Evolutionary conservation across 2,113 vertebrate species (phyloP).

Genomic region (Dipodomys stephensi): DNA sequence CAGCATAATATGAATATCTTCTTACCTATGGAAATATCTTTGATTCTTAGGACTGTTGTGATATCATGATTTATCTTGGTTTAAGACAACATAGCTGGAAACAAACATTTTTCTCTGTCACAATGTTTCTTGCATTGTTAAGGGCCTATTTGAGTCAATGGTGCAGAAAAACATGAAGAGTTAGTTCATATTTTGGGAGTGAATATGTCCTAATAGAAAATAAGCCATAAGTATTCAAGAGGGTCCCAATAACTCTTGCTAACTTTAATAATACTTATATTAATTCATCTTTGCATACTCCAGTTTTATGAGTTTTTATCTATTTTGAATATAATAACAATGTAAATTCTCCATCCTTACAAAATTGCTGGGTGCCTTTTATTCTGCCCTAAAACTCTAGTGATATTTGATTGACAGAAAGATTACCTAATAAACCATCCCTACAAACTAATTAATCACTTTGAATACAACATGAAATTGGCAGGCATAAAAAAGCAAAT

Average conservation of each 20-base stretch:
- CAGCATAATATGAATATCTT: neutral
- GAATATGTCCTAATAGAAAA: slow-evolving; percentile 72
- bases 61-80: neutral
- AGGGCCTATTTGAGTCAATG: slow-evolving; percentile 18
- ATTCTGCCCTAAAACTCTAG: slow-evolving; percentile 72
- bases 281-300: slow-evolving; percentile 30
- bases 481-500: slow-evolving; percentile 87
- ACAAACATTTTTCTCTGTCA: slow-evolving; percentile 48
- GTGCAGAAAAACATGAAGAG: slow-evolving; percentile 20
- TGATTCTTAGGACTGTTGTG: slow-evolving; percentile 37
- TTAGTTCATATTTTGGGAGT: slow-evolving; percentile 63
- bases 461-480: slow-evolving; percentile 86
- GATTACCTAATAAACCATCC: slow-evolving; percentile 88
- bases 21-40: slow-evolving; percentile 37
- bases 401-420: slow-evolving; percentile 87
- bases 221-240: slow-evolving; percentile 66
- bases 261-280: slow-evolving; percentile 48
- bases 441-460: slow-evolving; percentile 90
- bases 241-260: neutral
- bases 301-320: neutral
- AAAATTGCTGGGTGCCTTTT: slow-evolving; percentile 75
- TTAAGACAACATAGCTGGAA: neutral
- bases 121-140: slow-evolving; percentile 29
- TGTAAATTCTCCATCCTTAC: slow-evolving; percentile 64
- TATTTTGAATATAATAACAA: slow-evolving; percentile 60